Conservation (phyloP, 2,888 invertebrate species). For the Protophormia terraenovae region DNA sequence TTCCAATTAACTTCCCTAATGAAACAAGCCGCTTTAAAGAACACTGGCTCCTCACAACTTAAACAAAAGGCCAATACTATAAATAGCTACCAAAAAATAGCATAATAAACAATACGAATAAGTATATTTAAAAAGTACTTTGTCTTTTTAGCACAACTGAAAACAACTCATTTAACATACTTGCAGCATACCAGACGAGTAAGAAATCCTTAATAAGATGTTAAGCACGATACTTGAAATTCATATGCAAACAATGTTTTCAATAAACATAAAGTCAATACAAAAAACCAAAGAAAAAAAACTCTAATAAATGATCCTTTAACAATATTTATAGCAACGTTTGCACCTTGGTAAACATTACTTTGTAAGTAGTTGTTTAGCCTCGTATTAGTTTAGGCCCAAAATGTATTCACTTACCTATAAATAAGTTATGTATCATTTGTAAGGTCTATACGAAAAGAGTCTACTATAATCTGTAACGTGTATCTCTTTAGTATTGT, state of each 20-base stretch:
- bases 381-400: constrained; percentile 12
- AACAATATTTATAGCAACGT: constrained; percentile 51
- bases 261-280: neutral
- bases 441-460: neutral
- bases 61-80: neutral
- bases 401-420: neutral
- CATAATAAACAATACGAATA: constrained; percentile 25
- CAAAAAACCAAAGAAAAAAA: neutral
- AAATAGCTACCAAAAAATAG: neutral
- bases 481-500: constrained; percentile 61
- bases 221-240: constrained; percentile 45
- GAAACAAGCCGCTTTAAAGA: constrained; percentile 18
- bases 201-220: constrained; percentile 39
- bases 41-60: neutral
- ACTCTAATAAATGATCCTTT: constrained; percentile 33
- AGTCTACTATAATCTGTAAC: constrained; percentile 55
- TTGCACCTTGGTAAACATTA: constrained; percentile 44
- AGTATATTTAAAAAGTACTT: constrained; percentile 55
- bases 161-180: constrained; percentile 67
- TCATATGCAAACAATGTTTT: constrained; percentile 56
- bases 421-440: constrained; percentile 58
- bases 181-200: constrained; percentile 18
- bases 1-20: constrained; percentile 21
- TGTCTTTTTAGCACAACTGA: constrained; percentile 60
- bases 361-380: neutral